Conservation (phyloP, 1,140 invertebrate genomes). For the Conopomorpha cramerella region DNA sequence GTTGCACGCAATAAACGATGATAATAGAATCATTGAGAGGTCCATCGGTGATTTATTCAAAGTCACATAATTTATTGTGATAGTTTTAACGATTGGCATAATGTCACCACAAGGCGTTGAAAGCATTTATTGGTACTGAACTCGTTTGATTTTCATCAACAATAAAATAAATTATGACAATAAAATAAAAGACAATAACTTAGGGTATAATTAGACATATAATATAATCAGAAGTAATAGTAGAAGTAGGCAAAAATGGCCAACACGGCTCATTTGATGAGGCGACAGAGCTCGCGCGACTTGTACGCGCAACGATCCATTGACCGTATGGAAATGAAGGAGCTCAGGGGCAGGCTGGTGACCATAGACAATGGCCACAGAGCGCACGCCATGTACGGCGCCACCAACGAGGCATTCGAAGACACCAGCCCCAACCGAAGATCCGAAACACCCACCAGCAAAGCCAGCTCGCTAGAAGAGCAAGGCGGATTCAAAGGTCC, state of each 20-base stretch:
- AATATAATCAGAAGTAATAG: constrained; percentile 10
- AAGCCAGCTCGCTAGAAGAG: constrained; percentile 62
- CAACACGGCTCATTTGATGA: constrained; percentile 85
- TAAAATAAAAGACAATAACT: constrained; percentile 21
- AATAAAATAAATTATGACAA: constrained; percentile 13
- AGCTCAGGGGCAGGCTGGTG: constrained; percentile 79
- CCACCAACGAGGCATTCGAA: constrained; percentile 85
- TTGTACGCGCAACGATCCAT: constrained; percentile 79
- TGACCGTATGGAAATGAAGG: constrained; percentile 84
- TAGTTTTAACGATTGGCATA: no score
- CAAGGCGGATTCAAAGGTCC: constrained; percentile 72
- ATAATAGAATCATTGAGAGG: no score
- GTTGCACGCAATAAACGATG: no score
- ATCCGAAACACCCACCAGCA: constrained; percentile 54
- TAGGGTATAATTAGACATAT: constrained; percentile 9
- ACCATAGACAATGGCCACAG: constrained; percentile 72
- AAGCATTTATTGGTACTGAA: no score
- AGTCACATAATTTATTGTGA: no score
- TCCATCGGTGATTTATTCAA: no score
- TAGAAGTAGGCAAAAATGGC: constrained; percentile 67
- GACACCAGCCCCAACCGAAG: constrained; percentile 72
- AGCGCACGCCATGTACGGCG: constrained; percentile 72
- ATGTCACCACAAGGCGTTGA: no score
- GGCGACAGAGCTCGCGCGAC: constrained; percentile 84
- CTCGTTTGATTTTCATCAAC: no score